phyloP scores from a whole-genome alignment of 2,113 vertebrate genomes.

The Oryzias javanicus region DNA sequence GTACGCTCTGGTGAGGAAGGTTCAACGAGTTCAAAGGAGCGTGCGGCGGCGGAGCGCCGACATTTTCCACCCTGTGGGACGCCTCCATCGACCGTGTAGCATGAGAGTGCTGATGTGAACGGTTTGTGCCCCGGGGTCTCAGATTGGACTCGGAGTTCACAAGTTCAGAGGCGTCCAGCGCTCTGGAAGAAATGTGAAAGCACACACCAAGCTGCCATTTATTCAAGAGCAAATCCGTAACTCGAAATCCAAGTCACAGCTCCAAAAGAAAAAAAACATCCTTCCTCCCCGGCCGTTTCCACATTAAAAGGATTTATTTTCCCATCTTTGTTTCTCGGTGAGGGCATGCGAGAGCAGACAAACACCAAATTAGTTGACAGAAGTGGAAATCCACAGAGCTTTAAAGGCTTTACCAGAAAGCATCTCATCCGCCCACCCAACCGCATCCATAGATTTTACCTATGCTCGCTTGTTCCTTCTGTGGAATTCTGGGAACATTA shows the following conservation, averaged over 20 bases:
- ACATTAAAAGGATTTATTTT: slow-evolving; percentile 19
- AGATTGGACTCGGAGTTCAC: slow-evolving; percentile 51
- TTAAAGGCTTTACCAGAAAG: slow-evolving; percentile 65
- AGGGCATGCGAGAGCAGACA: slow-evolving; percentile 36
- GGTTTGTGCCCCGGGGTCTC: slow-evolving; percentile 23
- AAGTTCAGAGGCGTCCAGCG: slow-evolving; percentile 48
- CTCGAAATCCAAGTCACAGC: slow-evolving; percentile 24
- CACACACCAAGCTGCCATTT: slow-evolving; percentile 2
- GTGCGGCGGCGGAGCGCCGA: slow-evolving; percentile 34
- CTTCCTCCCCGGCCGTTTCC: slow-evolving; percentile 10
- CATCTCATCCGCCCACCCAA: slow-evolving; percentile 32
- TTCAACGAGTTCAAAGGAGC: slow-evolving; percentile 43
- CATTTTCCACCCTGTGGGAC: slow-evolving; percentile 15
- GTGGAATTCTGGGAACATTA: slow-evolving; percentile 31
- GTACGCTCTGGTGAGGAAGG: slow-evolving; percentile 25
- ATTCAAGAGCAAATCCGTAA: slow-evolving; percentile 7
- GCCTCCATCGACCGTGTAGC: slow-evolving; percentile 32
- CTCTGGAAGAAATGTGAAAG: slow-evolving; percentile 27
- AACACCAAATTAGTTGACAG: slow-evolving; percentile 50
- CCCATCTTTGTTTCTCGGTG: slow-evolving; percentile 19
- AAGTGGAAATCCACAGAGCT: slow-evolving; percentile 47
- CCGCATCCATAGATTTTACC: background rate
- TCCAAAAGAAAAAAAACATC: background rate
- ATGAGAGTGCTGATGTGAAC: slow-evolving; percentile 17
- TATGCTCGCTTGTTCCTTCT: slow-evolving; percentile 40